Base-by-base conservation (phyloP, 2,113 vertebrate genomes). In the Lonchura striata region DNA sequence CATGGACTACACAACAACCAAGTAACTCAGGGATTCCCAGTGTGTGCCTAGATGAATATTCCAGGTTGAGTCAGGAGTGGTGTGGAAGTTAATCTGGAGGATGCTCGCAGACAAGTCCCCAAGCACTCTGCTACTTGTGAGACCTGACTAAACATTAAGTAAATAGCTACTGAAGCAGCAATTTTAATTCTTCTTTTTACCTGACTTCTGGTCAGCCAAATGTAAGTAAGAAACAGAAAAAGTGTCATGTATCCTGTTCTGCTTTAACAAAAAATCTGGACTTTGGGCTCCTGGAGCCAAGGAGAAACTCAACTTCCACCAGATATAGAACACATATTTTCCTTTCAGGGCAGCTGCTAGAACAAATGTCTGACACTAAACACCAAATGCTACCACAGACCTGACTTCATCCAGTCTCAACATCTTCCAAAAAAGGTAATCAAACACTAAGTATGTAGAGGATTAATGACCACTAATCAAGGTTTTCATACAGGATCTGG, bases 261-360 rank as follows among this genome's bases (percentile, higher is more conserved):
- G 64, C 68, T 80, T 56, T 77, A 90, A 70, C 31, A 93, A 77
- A 86, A 93, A 82, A 66, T 50, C 54, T 83, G 82, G 64, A 92
- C 88, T 86, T 80, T 28, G 42, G 42, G 59, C 59, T 94, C 42
- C 52, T 63, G 49, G 56, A 91, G 69, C 52, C 72, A 75, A 42
- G 56, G 27, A 91, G 56, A 94, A 86, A 95, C 64, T 91, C 56
- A 94, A 96, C 87, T 91, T 96, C 70, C 84, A 93, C 81, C 88
- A 93, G 88, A 88, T 86, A 76, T 56, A 88, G 42, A 88, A 86
- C 53, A 90, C 47, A 23, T 83, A 50, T 78, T 92, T 86, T 90
- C 39, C 64, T 83, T 93, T 70, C 92, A 93, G 59, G 68, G 35
- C 52, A 66, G 71, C 65, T 94, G 70, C 66, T 88, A 76, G 30